A percentile compares a stretch with the other conserved stretches of the same genome.
phyloP scores from a whole-genome alignment of 2,797 vertebrate genomes.

The Tapirus indicus region DNA sequence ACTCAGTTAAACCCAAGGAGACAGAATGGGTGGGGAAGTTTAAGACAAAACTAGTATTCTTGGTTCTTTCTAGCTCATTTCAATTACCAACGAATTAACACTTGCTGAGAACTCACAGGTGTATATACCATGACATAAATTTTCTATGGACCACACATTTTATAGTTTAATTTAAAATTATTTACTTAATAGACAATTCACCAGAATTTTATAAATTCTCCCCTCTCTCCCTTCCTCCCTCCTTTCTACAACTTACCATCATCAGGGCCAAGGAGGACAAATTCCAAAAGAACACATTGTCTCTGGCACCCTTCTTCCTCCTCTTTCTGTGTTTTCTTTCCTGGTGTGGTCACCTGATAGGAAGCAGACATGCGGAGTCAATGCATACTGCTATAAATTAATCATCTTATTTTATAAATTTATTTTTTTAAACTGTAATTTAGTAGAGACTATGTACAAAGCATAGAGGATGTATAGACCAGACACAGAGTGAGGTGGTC shows the following conservation, averaged over 20 bases:
- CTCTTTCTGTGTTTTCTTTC: background rate
- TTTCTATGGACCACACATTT: background rate
- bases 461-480: background rate
- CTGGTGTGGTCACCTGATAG: background rate
- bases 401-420: background rate
- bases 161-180: conserved; percentile 17
- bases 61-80: conserved; percentile 18
- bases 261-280: background rate
- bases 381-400: background rate
- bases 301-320: background rate
- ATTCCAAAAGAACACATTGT: background rate
- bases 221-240: background rate
- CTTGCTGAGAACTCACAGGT: background rate
- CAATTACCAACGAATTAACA: background rate
- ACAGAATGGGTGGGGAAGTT: background rate
- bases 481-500: background rate
- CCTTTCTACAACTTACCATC: background rate
- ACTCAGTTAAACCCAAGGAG: background rate
- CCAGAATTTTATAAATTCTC: background rate
- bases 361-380: background rate
- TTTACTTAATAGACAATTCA: background rate
- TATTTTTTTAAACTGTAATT: background rate
- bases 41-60: conserved; percentile 15
- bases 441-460: background rate
- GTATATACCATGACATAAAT: background rate